Conservation (phyloP, 53 echinoderm and acorn worm genomes). For the Luidia sarsii region DNA sequence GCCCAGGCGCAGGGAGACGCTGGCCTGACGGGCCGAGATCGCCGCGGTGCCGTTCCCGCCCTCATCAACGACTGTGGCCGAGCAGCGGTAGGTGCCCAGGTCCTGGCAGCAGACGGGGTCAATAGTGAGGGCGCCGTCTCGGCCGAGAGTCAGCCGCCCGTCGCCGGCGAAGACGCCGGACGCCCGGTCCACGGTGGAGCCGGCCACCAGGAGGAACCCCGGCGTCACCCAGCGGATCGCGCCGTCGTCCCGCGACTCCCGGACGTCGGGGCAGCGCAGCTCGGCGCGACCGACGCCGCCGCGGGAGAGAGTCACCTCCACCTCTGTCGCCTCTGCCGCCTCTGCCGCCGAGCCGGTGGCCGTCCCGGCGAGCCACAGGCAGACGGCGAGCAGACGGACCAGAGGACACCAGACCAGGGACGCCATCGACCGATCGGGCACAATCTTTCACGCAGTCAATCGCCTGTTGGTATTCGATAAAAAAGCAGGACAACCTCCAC, state of each 20-base stretch:
- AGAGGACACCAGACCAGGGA: too few relatives aligned
- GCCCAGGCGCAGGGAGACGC: conserved; percentile 9
- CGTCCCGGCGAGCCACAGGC: background rate
- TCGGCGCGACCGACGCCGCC: background rate
- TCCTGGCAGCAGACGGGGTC: conserved; percentile 15
- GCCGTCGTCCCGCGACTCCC: background rate
- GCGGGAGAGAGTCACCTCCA: background rate
- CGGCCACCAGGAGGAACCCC: background rate
- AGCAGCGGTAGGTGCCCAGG: conserved; percentile 40
- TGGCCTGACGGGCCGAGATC: too few relatives aligned
- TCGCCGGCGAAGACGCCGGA: conserved; percentile 26
- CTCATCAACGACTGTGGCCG: too few relatives aligned
- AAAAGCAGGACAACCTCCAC: too few relatives aligned
- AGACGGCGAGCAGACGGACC: background rate
- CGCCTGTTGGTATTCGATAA: too few relatives aligned
- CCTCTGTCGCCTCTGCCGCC: background rate
- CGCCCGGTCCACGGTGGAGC: conserved; percentile 1
- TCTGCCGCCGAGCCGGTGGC: background rate
- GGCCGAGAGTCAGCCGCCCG: background rate
- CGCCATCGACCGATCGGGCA: too few relatives aligned
- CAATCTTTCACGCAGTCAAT: too few relatives aligned
- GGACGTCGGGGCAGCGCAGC: conserved; percentile 3
- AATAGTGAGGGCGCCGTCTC: conserved; percentile 37
- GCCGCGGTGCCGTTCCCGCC: background rate
- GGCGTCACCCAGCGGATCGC: conserved; percentile 47